Percentiles rank a stretch among this genome's conserved stretches.
Evolutionary conservation across 2,888 invertebrate genomes (phyloP).

Genomic region (Drosophila pseudotakahashii): DNA sequence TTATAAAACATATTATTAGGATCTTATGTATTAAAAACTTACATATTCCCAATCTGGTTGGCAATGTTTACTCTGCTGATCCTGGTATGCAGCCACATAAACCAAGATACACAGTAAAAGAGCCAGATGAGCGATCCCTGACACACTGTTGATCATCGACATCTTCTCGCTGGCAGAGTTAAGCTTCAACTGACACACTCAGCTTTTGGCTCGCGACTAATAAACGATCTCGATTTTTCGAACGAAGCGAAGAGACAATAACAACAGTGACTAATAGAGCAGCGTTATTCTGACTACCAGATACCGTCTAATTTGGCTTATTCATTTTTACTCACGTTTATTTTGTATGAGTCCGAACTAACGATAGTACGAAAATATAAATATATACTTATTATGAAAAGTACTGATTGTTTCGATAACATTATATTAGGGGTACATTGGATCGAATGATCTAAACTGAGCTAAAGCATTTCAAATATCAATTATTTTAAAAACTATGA

Average conservation of each 20-base stretch:
- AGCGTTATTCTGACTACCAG: conserved; percentile 16
- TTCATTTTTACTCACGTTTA: not conserved
- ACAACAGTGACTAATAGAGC: conserved; percentile 7
- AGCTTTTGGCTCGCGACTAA: conserved; percentile 25
- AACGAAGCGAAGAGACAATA: conserved; percentile 7
- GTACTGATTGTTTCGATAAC: not conserved
- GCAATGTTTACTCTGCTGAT: conserved; percentile 8
- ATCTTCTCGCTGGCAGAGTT: conserved; percentile 52
- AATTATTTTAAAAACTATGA: too few relatives aligned
- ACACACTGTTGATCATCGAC: conserved; percentile 18
- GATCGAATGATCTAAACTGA: not conserved
- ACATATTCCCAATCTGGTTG: conserved; percentile 67
- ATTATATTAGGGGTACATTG: not conserved
- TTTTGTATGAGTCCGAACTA: conserved; percentile 4
- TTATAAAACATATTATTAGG: not conserved
- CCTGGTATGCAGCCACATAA: conserved; percentile 10
- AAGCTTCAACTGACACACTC: conserved; percentile 59
- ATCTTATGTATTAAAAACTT: conserved; percentile 28
- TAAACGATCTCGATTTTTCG: conserved; percentile 38
- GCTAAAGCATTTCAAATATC: too few relatives aligned
- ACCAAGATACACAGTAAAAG: conserved; percentile 45
- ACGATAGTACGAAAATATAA: conserved; percentile 6
- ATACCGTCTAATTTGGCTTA: conserved; percentile 15
- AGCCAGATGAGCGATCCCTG: conserved; percentile 17
- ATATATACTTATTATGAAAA: conserved; percentile 1